Evolutionary conservation across 2,888 invertebrate species (phyloP), one percentile per base, ranked within the genome.

Genomic region (Tinea trinotella): DNA sequence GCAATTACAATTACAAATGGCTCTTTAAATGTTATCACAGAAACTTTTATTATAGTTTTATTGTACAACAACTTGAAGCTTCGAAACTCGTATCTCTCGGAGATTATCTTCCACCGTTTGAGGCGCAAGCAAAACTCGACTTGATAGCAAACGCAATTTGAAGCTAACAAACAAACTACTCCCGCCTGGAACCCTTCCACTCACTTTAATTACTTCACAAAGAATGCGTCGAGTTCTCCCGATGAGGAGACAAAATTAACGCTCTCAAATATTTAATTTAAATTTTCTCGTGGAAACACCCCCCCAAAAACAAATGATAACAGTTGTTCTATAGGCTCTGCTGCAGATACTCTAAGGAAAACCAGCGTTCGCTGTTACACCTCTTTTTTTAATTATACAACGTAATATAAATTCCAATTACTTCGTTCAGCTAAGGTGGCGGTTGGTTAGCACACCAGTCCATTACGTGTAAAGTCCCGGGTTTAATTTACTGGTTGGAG

Each of bases 211-310:
- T 85, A 84, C 84, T 85, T 84, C 75, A 77, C 84, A 82, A 85
- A 85, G 85, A 85, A 85, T 84, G 85, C 84, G 84, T 82, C 82
- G 84, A 76, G 71, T 72, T 79, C 77, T 71, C 83, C 72, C 83
- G 78, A 83, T 82, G 84, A 84, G 85, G 80, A 84, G 84, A 85
- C 84, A 82, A 84, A 84, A 83, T 84, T 83, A 84, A 84, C 84
- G 80, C 76, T 76, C 84, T 80, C 83, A 83, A 84, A 84, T 85
- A 84, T 85, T 85, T 85, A 84, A 85, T 85, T 84, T 84, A 82
- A 85, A 85, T 85, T 83, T 84, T 72, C 74, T 68, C 50, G 50
- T n/a, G 50, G 20, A 50, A 50, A 20, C 53, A 15, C 12, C n/a
- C 68, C 68, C 67, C 72, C 75, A 69, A 74, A 77, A 82, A 80